Conservation (phyloP, 1,140 invertebrate genomes). For the Patella vulgata region DNA sequence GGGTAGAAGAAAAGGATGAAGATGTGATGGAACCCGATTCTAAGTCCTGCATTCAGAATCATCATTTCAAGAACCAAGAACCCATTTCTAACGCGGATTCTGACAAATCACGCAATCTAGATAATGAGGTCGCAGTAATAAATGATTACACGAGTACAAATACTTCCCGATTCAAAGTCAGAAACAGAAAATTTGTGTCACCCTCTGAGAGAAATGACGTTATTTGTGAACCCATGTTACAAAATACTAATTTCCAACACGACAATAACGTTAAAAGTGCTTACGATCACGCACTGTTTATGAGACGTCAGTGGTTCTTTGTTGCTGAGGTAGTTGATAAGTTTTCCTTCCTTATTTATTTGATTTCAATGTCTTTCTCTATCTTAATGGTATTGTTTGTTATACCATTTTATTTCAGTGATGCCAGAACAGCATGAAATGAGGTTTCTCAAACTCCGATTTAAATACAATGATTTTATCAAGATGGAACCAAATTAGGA, state of each 20-base stretch:
- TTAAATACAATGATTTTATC: too few relatives aligned
- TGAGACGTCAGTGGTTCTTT: slow-evolving; percentile 52
- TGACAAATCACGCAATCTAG: not conserved
- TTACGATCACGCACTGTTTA: not conserved
- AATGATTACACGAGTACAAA: too few relatives aligned
- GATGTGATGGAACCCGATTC: slow-evolving; percentile 11
- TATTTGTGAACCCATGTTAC: not conserved
- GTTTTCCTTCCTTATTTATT: slow-evolving; percentile 50
- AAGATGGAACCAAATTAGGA: too few relatives aligned
- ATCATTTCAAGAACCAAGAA: slow-evolving; percentile 8
- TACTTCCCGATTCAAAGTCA: not conserved
- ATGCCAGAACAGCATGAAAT: not conserved
- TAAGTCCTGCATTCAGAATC: not conserved
- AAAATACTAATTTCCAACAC: too few relatives aligned
- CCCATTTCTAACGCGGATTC: slow-evolving; percentile 2
- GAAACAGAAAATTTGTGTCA: not conserved
- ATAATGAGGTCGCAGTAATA: not conserved
- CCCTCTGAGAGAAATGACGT: not conserved
- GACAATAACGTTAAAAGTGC: too few relatives aligned
- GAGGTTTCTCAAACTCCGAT: too few relatives aligned
- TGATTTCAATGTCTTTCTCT: slow-evolving; percentile 42
- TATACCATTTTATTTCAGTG: slow-evolving; percentile 33
- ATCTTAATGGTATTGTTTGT: slow-evolving; percentile 51
- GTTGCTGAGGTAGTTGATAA: slow-evolving; percentile 55
- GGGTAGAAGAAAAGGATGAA: slow-evolving; percentile 6